phyloP scores from a whole-genome alignment of 2,113 vertebrate genomes.

The Beaufortia kweichowensis region DNA sequence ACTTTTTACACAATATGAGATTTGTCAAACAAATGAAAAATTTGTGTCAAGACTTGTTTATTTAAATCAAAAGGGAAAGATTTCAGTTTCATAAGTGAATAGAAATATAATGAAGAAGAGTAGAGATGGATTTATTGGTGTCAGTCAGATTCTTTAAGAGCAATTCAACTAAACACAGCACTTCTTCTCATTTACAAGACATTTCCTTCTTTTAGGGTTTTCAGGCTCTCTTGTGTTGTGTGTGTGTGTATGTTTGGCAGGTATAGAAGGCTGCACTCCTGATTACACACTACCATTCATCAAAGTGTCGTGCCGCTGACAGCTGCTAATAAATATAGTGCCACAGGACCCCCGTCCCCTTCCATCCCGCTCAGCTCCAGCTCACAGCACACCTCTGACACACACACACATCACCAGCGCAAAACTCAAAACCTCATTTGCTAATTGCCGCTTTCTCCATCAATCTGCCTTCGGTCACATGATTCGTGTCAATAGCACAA shows the following conservation, averaged over 20 bases:
- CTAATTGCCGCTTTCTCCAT: slow-evolving; percentile 98
- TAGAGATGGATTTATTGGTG: slow-evolving; percentile 66
- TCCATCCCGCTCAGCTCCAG: slow-evolving; percentile 45
- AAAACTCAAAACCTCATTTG: slow-evolving; percentile 92
- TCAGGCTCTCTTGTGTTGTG: slow-evolving; percentile 55
- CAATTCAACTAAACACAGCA: slow-evolving; percentile 68
- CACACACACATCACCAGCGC: slow-evolving; percentile 58
- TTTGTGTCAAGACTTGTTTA: no score
- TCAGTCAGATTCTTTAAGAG: slow-evolving; percentile 65
- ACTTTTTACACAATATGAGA: no score
- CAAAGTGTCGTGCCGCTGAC: slow-evolving; percentile 99
- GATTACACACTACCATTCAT: slow-evolving; percentile 99
- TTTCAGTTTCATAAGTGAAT: background rate
- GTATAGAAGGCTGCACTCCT: slow-evolving; percentile 90
- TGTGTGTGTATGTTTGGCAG: slow-evolving; percentile 81
- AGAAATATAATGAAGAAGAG: slow-evolving; percentile 51
- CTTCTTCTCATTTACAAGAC: slow-evolving; percentile 51
- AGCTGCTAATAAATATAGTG: slow-evolving; percentile 99
- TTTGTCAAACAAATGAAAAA: no score
- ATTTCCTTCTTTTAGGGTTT: slow-evolving; percentile 54
- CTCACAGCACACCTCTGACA: slow-evolving; percentile 86
- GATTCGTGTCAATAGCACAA: slow-evolving; percentile 83
- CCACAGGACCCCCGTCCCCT: slow-evolving; percentile 81
- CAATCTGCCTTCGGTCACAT: slow-evolving; percentile 92
- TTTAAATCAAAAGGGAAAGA: background rate